Percentiles rank a stretch among this genome's conserved stretches.
Evolutionary conservation across 1,140 invertebrate species (phyloP).

Genomic region (Drosophila chauvacae): DNA sequence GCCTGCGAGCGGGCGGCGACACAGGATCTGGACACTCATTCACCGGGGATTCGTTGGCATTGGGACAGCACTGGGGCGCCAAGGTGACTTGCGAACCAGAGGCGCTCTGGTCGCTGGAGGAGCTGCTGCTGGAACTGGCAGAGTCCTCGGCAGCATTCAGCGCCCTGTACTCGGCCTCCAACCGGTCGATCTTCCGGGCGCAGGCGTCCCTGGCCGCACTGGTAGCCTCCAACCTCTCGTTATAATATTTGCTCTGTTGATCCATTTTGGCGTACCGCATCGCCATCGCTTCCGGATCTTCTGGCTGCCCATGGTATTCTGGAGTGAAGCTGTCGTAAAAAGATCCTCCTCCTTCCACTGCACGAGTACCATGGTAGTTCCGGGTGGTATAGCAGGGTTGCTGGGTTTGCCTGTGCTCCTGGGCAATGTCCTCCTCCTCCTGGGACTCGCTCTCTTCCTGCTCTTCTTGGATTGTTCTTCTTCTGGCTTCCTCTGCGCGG

Average conservation of each 20-base stretch:
- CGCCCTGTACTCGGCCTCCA: neutral
- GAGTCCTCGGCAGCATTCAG: neutral
- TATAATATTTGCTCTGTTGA: accelerated
- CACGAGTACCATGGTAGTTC: too few species aligned
- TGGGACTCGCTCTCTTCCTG: too few species aligned
- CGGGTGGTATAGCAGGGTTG: too few species aligned
- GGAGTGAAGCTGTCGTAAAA: too few species aligned
- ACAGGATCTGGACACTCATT: neutral
- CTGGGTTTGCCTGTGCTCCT: too few species aligned
- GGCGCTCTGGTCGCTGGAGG: neutral
- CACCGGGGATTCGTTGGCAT: neutral
- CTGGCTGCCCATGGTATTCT: too few species aligned
- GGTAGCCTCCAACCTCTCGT: neutral
- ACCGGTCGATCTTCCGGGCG: neutral
- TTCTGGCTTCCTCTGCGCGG: too few species aligned
- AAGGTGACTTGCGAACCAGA: neutral
- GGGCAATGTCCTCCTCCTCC: too few species aligned
- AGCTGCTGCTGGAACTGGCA: neutral
- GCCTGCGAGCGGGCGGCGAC: neutral
- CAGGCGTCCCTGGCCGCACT: neutral
- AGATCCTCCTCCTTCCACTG: too few species aligned
- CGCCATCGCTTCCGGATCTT: too few species aligned
- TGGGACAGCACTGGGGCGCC: neutral
- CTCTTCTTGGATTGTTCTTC: too few species aligned
- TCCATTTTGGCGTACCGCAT: too few species aligned